A percentile compares a stretch with the other conserved stretches of the same genome.
phyloP scores from a whole-genome alignment of 2,797 vertebrate species.

The Alouatta caraya region DNA sequence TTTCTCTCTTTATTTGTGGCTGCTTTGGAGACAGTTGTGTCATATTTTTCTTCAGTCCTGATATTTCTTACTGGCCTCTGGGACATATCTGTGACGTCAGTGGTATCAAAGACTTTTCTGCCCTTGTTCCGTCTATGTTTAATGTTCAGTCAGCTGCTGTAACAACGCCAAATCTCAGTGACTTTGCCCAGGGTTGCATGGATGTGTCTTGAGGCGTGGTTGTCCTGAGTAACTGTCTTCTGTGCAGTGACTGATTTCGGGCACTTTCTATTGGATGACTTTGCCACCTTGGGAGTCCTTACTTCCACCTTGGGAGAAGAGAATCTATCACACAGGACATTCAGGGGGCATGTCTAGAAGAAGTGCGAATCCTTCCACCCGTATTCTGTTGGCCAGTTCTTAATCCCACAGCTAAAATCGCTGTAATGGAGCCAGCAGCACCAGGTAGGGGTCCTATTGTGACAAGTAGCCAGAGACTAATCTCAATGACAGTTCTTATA shows the following conservation, averaged over 20 bases:
- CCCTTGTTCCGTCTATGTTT: not conserved
- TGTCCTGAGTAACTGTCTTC: not conserved
- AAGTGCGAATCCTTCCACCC: not conserved
- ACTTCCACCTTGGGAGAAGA: not conserved
- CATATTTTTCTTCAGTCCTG: not conserved
- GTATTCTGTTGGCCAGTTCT: not conserved
- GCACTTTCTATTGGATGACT: not conserved
- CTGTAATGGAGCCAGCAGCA: not conserved
- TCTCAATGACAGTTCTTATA: not conserved
- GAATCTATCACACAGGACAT: not conserved
- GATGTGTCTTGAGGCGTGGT: not conserved
- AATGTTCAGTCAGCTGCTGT: not conserved
- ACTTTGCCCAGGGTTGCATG: rapidly evolving
- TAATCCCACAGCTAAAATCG: not conserved
- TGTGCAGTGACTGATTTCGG: not conserved
- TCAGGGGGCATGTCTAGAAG: not conserved
- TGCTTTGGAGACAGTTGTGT: not conserved
- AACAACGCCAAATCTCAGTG: not conserved
- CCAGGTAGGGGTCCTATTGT: not conserved
- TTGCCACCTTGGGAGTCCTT: not conserved
- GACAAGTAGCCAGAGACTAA: not conserved
- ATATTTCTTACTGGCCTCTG: not conserved
- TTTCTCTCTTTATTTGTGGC: not conserved
- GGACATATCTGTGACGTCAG: not conserved
- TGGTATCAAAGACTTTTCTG: not conserved